phyloP scores from a whole-genome alignment of 53 echinoderm and acorn worm species.

The Patiria pectinifera region DNA sequence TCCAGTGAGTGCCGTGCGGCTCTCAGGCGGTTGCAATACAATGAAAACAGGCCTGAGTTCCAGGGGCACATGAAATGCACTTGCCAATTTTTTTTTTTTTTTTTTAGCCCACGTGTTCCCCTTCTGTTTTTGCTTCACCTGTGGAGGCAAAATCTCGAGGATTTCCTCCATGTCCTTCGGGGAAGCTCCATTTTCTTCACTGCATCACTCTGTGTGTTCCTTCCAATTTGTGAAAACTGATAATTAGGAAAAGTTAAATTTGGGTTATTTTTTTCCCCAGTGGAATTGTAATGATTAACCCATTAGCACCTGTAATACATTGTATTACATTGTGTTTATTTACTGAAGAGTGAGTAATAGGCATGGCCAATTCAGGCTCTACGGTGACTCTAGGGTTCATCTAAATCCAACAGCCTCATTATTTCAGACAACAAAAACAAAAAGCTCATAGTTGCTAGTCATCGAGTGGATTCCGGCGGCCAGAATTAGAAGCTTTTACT shows the following conservation, averaged over 20 bases:
- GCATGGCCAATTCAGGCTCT: too few species aligned
- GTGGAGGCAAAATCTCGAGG: background rate
- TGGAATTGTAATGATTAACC: background rate
- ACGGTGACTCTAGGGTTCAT: too few species aligned
- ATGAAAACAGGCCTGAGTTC: constrained; percentile 29
- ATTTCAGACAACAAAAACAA: too few species aligned
- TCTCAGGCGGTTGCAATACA: constrained; percentile 1
- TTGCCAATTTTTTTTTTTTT: background rate
- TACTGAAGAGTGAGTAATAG: too few species aligned
- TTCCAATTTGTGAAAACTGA: background rate
- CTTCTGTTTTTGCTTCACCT: background rate
- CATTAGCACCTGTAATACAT: background rate
- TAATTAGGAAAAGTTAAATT: background rate
- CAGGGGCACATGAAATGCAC: background rate
- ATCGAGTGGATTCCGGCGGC: too few species aligned
- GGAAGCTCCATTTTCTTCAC: constrained; percentile 21
- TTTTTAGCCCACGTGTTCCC: background rate
- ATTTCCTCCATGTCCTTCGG: constrained; percentile 32
- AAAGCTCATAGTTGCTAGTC: too few species aligned
- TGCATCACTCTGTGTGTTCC: background rate
- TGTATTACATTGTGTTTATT: background rate
- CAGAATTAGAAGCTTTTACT: too few species aligned
- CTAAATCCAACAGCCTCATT: too few species aligned
- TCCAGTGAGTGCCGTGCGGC: constrained; percentile 12
- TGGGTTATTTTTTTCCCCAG: background rate